A percentile compares a stretch with the other conserved stretches of the same genome.
These are phyloP conservation scores for Calephelis nemesis DNA, from an alignment of 1,140 invertebrate species.

Conservation along the genomic window DNA sequence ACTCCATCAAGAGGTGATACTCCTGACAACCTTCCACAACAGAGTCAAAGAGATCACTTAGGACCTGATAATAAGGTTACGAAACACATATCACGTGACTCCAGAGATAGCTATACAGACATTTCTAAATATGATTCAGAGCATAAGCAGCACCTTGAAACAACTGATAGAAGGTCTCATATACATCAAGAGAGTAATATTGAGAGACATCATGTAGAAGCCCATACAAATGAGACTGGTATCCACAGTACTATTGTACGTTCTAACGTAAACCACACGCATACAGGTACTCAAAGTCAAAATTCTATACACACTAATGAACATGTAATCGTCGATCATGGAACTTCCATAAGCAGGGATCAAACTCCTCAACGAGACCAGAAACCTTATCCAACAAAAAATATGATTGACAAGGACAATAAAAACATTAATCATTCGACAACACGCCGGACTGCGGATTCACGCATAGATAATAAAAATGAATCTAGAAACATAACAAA, in stretches of 20 bases:
- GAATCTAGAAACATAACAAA: slow-evolving; percentile 51
- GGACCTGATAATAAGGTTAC: not conserved
- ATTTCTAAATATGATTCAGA: slow-evolving; percentile 7
- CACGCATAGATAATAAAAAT: slow-evolving; percentile 42
- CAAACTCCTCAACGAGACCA: not conserved
- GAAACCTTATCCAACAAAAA: slow-evolving; percentile 1
- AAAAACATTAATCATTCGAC: slow-evolving; percentile 35
- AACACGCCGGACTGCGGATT: slow-evolving; percentile 41
- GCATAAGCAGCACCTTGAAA: slow-evolving; percentile 12
- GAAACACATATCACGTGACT: not conserved
- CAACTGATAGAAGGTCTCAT: slow-evolving; percentile 8
- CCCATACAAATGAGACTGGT: slow-evolving; percentile 36
- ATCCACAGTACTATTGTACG: slow-evolving; percentile 21
- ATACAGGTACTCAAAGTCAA: slow-evolving; percentile 37
- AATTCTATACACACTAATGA: slow-evolving; percentile 28
- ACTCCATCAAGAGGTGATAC: not conserved
- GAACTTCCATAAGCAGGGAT: not conserved
- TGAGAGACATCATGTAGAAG: slow-evolving; percentile 35
- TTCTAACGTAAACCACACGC: slow-evolving; percentile 3
- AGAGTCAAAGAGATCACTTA: not conserved
- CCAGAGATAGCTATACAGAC: not conserved
- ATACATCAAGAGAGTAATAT: slow-evolving; percentile 26
- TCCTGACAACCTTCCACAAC: slow-evolving; percentile 6
- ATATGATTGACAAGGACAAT: slow-evolving; percentile 19
- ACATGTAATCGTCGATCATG: not conserved